phyloP scores from a whole-genome alignment of 2,113 vertebrate species.

The Globicephala melas region DNA sequence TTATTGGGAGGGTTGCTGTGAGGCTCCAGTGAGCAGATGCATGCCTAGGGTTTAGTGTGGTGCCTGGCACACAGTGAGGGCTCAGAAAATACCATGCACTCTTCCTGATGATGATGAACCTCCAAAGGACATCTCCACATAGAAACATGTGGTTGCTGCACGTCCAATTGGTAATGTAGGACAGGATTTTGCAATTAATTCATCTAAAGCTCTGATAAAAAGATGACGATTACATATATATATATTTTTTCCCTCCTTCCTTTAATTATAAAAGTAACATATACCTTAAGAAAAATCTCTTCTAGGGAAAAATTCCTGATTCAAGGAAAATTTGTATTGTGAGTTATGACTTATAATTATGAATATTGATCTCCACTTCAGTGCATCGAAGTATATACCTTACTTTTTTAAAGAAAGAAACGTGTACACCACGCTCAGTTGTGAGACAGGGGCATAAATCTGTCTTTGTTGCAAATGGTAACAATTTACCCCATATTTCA shows the following conservation, averaged over 20 bases:
- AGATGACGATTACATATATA: not conserved
- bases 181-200: not conserved
- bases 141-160: not conserved
- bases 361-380: not conserved
- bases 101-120: not conserved
- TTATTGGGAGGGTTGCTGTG: not conserved
- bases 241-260: not conserved
- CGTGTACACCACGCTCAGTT: not conserved
- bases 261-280: not conserved
- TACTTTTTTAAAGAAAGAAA: not conserved
- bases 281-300: not conserved
- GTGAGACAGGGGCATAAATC: not conserved
- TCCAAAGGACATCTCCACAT: not conserved
- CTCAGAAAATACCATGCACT: not conserved
- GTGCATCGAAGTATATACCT: not conserved
- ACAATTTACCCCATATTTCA: not conserved
- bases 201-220: not conserved
- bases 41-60: not conserved
- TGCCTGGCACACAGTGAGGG: not conserved
- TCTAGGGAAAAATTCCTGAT: slow-evolving; percentile 15
- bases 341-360: not conserved
- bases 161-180: not conserved
- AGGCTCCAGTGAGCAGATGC: not conserved
- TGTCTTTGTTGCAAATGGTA: not conserved
- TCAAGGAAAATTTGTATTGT: not conserved